These are phyloP conservation scores for Strigamia transsilvanica DNA, from an alignment of 2,888 invertebrate genomes.

Conservation along the genomic window DNA sequence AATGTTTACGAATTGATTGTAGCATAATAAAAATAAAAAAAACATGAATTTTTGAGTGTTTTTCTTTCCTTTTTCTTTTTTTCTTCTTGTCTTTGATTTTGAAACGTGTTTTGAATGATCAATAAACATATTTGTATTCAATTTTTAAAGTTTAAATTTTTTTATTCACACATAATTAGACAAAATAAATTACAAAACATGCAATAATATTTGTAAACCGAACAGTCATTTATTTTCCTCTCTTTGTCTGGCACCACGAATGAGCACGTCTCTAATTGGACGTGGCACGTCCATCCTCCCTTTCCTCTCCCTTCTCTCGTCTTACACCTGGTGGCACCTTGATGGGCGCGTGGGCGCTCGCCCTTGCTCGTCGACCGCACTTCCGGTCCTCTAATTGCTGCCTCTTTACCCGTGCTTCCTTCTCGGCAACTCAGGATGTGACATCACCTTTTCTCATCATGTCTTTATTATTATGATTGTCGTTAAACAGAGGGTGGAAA, in stretches of 20 bases:
- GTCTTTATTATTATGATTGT: background rate
- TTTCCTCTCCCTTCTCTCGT: slow-evolving; percentile 5
- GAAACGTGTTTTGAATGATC: too few species aligned
- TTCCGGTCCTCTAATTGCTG: slow-evolving; percentile 41
- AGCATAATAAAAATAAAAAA: background rate
- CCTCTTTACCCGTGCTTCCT: slow-evolving; percentile 32
- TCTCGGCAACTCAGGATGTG: slow-evolving; percentile 5
- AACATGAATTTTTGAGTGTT: background rate
- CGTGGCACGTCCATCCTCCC: slow-evolving; percentile 12
- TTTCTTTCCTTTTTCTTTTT: background rate
- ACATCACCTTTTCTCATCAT: background rate
- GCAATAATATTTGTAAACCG: slow-evolving; percentile 1
- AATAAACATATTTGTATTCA: too few species aligned
- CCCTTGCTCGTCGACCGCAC: slow-evolving; percentile 33
- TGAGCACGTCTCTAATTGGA: slow-evolving; percentile 47
- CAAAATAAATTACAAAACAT: slow-evolving; percentile 28
- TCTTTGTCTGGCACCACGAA: slow-evolving; percentile 41
- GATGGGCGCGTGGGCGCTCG: slow-evolving; percentile 49
- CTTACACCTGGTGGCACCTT: slow-evolving; percentile 49
- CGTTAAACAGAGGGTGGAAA: slow-evolving; percentile 17
- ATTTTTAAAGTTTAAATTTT: background rate
- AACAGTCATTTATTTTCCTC: background rate
- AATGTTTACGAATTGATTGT: background rate
- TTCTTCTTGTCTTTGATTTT: too few species aligned
- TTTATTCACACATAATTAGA: background rate